Base-by-base conservation (phyloP, 2,888 invertebrate species). In the Sinohyriopsis cumingii region DNA sequence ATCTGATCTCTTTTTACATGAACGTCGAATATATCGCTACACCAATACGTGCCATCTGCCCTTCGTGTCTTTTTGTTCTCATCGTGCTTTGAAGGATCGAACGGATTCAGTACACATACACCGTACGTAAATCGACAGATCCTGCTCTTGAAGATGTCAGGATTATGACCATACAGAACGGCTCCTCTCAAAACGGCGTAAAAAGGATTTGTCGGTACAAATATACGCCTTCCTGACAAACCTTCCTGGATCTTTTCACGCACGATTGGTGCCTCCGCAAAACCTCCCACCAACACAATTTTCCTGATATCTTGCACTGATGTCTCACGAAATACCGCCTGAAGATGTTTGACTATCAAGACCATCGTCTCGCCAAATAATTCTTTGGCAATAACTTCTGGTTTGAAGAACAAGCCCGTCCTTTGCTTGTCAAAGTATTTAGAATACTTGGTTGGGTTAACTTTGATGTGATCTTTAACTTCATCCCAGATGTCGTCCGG, bases 261-360 rank as follows among this genome's bases (percentile, higher is more conserved):
- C 18, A 77, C 73, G 20, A 77, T 64, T 19, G 65, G 66, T 19
- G 74, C 75, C 66, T 77, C 77, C 0, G 77, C 57, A 56, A 72
- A 77, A 7, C 77, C 73, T 2, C 76, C 76, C 9, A 73, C 69
- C 3, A 76, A 56, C 54, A 76, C 67, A 12, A 76, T 61, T 6
- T 66, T 64, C 15, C 54, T 53, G 12, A 74, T 61, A 5, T 65
- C 69, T 4, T 45, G 19, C 9, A 59, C 68, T 25, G 65, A 33
- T 24, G 53, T 20, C 45, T 54, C 45, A 25, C 59, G 12, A 9
- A 75, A 33, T 18, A 72, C 55, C n/a, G 56, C 65, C 22, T 57
- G 24, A 19, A 77, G 61, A 22, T 67, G 65, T 20, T 55, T 33
- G 18, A 65, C 33, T 1, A 74, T 67, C 5, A 62, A 15, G 33